phyloP scores from a whole-genome alignment of 2,888 invertebrate genomes.

The Rhorus exstirpatorius region DNA sequence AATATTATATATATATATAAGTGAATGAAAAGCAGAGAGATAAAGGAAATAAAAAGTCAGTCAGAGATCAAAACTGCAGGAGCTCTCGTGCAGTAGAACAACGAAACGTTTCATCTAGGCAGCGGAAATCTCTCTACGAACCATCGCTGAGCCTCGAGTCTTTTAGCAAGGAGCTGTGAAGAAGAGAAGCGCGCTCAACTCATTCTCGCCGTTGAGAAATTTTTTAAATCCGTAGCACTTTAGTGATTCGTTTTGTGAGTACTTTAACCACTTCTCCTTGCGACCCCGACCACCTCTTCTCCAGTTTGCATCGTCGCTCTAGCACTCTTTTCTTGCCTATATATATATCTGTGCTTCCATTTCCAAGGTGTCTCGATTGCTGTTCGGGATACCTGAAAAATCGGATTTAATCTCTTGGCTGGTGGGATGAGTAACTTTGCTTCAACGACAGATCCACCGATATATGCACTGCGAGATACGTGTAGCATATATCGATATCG shows the following conservation, averaged over 20 bases:
- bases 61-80: conserved; percentile 53
- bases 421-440: conserved; percentile 51
- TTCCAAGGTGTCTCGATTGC: conserved; percentile 58
- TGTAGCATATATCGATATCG: not conserved
- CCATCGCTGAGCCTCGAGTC: conserved; percentile 33
- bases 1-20: conserved; percentile 32
- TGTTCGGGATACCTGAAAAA: conserved; percentile 47
- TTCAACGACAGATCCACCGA: conserved; percentile 26
- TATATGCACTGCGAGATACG: conserved; percentile 20
- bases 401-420: conserved; percentile 55
- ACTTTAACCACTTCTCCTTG: conserved; percentile 61
- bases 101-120: conserved; percentile 50
- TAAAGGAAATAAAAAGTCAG: conserved; percentile 51
- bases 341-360: conserved; percentile 49
- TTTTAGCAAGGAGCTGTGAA: conserved; percentile 30
- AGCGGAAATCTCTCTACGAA: conserved; percentile 40
- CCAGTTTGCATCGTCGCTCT: conserved; percentile 40
- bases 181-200: conserved; percentile 45
- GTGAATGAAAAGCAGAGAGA: conserved; percentile 8
- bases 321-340: conserved; percentile 30
- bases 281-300: conserved; percentile 26
- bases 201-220: conserved; percentile 51
- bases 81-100: conserved; percentile 58
- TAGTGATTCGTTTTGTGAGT: conserved; percentile 66
- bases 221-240: conserved; percentile 62